Evolutionary conservation across 1,140 invertebrate genomes (phyloP), one percentile per base, ranked within the genome.

Genomic region (Papilio xuthus): DNA sequence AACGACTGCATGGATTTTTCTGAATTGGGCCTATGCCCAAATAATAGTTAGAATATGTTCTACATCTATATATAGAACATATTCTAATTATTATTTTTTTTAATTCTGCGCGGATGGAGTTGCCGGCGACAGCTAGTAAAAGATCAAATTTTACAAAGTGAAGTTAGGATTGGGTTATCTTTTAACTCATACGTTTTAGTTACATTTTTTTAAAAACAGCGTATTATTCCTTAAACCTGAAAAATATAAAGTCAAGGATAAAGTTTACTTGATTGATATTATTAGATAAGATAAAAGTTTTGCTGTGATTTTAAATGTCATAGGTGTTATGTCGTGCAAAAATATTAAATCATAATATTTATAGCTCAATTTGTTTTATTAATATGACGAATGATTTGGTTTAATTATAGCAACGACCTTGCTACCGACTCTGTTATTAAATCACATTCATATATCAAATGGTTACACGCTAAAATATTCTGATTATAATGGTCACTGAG

Each of bases 341-440:
- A 47, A 47, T 44, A 73, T 44, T 50, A 15, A 20, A 47, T 26
- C 20, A 12, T 47, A 47, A 26, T 12, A 26, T 73, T 73, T 73
- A 73, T 73, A 73, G 71, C 71, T 47, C 71, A 42, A 44, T 73
- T 47, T 44, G 37, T 73, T 73, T 26, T 73, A 28, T 47, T 42
- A 44, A 73, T 71, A 71, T 73, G 71, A 73, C 4, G 37, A 73
- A 73, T 73, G 70, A 72, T 47, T 23, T 73, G 12, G 20, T 23
- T 73, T 73, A 20, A 73, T 73, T 73, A 73, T 47, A 73, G 42
- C n/a, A 47, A 20, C 41, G 71, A 26, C 41, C 71, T 73, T 73
- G 71, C 71, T 73, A 73, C 71, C 23, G 71, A 7, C 42, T 42
- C 18, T 18, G 71, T 73, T 67, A 67, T 67, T 67, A 67, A 67